These are phyloP conservation scores for Anhinga anhinga DNA, from an alignment of 2,113 vertebrate genomes.

Conservation along the genomic window DNA sequence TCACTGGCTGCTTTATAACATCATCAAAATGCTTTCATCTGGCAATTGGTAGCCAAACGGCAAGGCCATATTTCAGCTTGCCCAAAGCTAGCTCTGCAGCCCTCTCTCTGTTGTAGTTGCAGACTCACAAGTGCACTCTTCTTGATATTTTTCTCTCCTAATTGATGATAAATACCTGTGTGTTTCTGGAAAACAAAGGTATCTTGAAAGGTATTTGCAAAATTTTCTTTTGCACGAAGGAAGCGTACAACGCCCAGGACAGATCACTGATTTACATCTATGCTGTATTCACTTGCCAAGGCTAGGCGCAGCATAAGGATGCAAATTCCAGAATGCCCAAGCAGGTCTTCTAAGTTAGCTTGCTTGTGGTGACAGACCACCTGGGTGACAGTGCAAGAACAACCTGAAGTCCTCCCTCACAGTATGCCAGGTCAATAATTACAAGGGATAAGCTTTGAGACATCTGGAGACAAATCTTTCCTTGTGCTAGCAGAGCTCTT, in stretches of 20 bases:
- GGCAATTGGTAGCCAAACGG: background rate
- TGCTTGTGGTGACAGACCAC: background rate
- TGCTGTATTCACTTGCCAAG: background rate
- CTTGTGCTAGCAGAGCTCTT: background rate
- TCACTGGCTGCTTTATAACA: background rate
- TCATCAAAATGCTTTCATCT: background rate
- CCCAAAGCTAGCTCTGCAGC: background rate
- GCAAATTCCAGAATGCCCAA: background rate
- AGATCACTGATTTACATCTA: background rate
- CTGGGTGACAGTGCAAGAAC: background rate
- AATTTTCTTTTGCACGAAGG: background rate
- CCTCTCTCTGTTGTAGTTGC: background rate
- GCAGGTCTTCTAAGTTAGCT: background rate
- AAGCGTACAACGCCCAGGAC: background rate
- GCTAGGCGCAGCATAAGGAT: background rate
- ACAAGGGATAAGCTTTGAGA: background rate
- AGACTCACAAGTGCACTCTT: background rate
- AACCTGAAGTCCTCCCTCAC: background rate
- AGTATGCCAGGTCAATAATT: background rate
- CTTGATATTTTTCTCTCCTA: background rate
- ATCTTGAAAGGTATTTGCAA: background rate
- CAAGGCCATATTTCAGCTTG: background rate
- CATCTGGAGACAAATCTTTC: background rate
- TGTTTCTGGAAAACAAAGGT: background rate
- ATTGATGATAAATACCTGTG: background rate